Base-by-base conservation (phyloP, 2,113 vertebrate genomes). In the Ciconia maguari region DNA sequence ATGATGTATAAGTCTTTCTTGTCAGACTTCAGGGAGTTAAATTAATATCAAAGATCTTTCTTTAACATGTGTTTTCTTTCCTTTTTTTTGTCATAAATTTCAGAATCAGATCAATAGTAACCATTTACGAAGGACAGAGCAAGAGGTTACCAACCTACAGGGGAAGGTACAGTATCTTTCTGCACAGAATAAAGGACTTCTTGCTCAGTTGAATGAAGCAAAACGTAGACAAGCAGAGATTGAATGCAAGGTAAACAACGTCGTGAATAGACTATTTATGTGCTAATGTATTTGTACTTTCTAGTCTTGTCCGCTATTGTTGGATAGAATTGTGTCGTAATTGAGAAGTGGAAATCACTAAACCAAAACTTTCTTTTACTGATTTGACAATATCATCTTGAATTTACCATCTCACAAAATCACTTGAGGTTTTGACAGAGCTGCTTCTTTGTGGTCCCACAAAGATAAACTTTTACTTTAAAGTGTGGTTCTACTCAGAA, bases 71-170 rank as follows among this genome's bases (percentile, higher is more conserved):
- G 15, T 94, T 55, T 94, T 69, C 38, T 92, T 74, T 81, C 14
- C 8, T 58, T 90, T 34, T 34, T 76, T 80, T 64, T 29, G 78
- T 79, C 18, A 19, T 94, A 52, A 96, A 96, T 94, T 64, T 93
- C 96, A 99, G 99, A 99, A 98, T 98, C 99, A 99, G 96, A 99
- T 99, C 94, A 99, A 99, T 72, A 98, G 98, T 94, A 99, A 99
- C 96, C 99, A 99, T 79, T 98, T 99, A 94, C 97, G 99, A 82
- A 98, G 99, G 90, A 99, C 99, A 4, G 99, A 99, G 93, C 98
- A 99, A 95, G 99, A 99, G 77, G 96, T 98, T 18, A 93, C 83
- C 79, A 97, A 71, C 83, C 97, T 99, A 8, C 98, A 99, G 85
- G 98, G 99, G 58, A 98, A 98, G 9, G 97, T 99, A 83, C 98